Percentiles rank a stretch among this genome's conserved stretches.
phyloP scores from a whole-genome alignment of 1,140 invertebrate genomes.

The Adelges cooleyi region DNA sequence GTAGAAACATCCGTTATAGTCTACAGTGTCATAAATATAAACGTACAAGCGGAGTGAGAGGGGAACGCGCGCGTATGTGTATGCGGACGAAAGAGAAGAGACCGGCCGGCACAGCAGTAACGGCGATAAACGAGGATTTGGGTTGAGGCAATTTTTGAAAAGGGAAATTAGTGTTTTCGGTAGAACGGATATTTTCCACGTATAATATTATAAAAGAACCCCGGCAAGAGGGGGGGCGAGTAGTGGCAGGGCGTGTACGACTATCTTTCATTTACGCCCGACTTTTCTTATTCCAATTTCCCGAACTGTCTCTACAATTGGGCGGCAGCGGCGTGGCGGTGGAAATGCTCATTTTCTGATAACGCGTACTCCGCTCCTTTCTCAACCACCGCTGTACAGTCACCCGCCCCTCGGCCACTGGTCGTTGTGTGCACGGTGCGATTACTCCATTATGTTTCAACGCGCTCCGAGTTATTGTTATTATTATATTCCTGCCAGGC shows the following conservation, averaged over 20 bases:
- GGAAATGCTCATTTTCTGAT: slow-evolving; percentile 30
- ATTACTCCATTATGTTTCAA: slow-evolving; percentile 33
- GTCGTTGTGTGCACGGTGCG: neutral
- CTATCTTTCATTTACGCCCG: slow-evolving; percentile 37
- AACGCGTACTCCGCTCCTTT: neutral
- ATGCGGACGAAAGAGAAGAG: neutral
- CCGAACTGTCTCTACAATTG: slow-evolving; percentile 31
- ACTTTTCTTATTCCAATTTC: slow-evolving; percentile 37
- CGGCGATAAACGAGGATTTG: slow-evolving; percentile 16
- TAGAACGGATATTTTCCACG: slow-evolving; percentile 30
- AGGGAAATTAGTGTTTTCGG: slow-evolving; percentile 34
- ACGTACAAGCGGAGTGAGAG: too few relatives aligned
- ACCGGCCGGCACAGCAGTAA: neutral
- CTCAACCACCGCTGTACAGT: neutral
- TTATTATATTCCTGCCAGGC: slow-evolving; percentile 3
- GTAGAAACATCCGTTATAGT: too few relatives aligned
- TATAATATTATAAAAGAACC: slow-evolving; percentile 19
- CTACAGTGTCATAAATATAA: too few relatives aligned
- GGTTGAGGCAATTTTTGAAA: slow-evolving; percentile 30
- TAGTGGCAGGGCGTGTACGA: slow-evolving; percentile 10
- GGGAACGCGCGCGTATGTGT: too few relatives aligned
- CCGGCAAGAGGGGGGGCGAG: neutral
- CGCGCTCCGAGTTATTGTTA: slow-evolving; percentile 29
- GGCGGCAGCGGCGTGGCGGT: slow-evolving; percentile 30
- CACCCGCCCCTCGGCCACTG: neutral